Conservation (phyloP, 2,797 vertebrate genomes). For the Antrozous pallidus region DNA sequence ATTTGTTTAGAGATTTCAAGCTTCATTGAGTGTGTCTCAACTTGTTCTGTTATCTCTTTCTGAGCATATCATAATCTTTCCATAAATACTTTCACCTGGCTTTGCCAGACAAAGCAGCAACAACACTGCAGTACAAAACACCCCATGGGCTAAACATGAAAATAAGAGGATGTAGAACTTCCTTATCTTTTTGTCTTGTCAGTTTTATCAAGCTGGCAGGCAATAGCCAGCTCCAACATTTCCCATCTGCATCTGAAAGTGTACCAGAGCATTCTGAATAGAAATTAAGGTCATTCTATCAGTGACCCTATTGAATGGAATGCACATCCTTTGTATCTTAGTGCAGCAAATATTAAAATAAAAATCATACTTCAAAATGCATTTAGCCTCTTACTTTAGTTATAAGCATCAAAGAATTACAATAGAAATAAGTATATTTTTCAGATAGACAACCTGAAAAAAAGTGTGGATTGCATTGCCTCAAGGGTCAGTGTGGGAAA, state of each 20-base stretch:
- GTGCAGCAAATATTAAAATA: not conserved
- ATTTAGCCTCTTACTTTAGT: slow-evolving; percentile 15
- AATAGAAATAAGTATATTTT: slow-evolving; percentile 31
- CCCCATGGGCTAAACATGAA: not conserved
- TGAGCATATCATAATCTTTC: not conserved
- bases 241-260: slow-evolving; percentile 45
- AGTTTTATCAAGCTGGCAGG: slow-evolving; percentile 34
- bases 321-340: slow-evolving; percentile 43
- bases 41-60: slow-evolving; percentile 17
- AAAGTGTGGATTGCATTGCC: not conserved
- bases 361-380: slow-evolving; percentile 1
- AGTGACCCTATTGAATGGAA: slow-evolving; percentile 38
- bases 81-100: slow-evolving; percentile 35
- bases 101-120: slow-evolving; percentile 24
- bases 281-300: slow-evolving; percentile 57
- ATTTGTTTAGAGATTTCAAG: slow-evolving; percentile 8
- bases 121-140: not conserved
- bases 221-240: slow-evolving; percentile 30
- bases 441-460: slow-evolving; percentile 14
- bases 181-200: slow-evolving; percentile 36
- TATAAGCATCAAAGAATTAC: slow-evolving; percentile 40
- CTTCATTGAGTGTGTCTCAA: not conserved
- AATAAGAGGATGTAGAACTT: slow-evolving; percentile 11
- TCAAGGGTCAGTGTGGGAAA: not conserved
- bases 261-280: slow-evolving; percentile 17